Evolutionary conservation across 2,797 vertebrate genomes (phyloP), one percentile per base, ranked within the genome.

Genomic region (Heliangelus exortis): DNA sequence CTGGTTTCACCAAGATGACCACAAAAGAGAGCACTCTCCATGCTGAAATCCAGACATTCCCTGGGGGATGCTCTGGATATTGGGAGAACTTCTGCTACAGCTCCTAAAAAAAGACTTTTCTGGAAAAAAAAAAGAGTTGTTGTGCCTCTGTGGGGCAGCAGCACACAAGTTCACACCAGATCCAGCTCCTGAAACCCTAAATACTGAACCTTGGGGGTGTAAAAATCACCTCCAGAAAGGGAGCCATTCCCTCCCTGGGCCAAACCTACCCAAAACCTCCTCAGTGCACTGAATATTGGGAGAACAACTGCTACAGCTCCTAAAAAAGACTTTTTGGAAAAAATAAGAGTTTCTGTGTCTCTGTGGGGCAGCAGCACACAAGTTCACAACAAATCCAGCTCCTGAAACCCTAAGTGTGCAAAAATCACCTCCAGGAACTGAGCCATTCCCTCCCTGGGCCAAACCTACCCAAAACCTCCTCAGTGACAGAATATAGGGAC

Each of bases 121-220:
- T 39, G 39, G 39, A n/a, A 4, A 39, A 39, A 39, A 39, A 39
- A 39, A 39, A 39, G 39, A 12, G 6, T 10, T 74, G 19, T 75
- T 17, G 2, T 23, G 58, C 54, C 54, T 77, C 62, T 34, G 5
- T 2, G 0, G 0, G n/a, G 21, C 58, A 77, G 31, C 16, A 41
- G 23, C 63, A 43, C 1, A 1, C 63, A 47, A 15, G 26, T n/a
- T n/a, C n/a, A n/a, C n/a, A n/a, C n/a, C n/a, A n/a, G n/a, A 22
- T 1, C 45, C 10, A 0, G 0, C 15, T 53, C 74, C 31, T 45
- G 45, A 8, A 18, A 45, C 19, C 45, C 45, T 33, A 33, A 0
- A 1, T 3, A 18, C 23, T 43, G 39, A 50, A 59, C 41, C 21
- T 12, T 20, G 20, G 10, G 15, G 34, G 23, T 15, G 51, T 14